Evolutionary conservation across 2,888 invertebrate species (phyloP).

Genomic region (Bursaphelenchus okinawaensis): DNA sequence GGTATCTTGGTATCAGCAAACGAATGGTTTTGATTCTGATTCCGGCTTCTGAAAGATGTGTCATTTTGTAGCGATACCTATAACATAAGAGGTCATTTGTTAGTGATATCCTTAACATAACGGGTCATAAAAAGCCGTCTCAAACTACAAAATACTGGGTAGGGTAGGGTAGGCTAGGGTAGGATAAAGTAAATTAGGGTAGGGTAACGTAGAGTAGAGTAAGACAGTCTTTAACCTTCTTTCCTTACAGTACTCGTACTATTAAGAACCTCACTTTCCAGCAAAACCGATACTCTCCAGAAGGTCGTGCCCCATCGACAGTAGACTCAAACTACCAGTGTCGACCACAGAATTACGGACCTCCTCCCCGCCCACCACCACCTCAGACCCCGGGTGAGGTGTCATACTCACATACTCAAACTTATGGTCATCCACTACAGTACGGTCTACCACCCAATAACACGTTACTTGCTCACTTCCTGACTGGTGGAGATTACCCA

Average conservation of each 20-base stretch:
- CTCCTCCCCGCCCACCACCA: slow-evolving; percentile 5
- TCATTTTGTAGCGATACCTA: no score
- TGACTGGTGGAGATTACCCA: slow-evolving; percentile 27
- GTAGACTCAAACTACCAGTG: slow-evolving; percentile 34
- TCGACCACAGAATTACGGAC: slow-evolving; percentile 11
- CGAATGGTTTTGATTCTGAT: neutral
- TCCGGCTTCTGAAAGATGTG: neutral
- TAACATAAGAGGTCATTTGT: no score
- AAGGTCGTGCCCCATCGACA: slow-evolving; percentile 44
- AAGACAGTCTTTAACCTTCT: no score
- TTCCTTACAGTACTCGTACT: no score
- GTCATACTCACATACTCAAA: slow-evolving; percentile 14
- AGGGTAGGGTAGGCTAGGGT: no score
- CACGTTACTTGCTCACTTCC: slow-evolving; percentile 26
- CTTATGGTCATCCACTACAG: slow-evolving; percentile 19
- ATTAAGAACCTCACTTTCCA: no score
- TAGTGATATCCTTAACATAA: no score
- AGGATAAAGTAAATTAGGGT: no score
- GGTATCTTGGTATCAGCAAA: slow-evolving; percentile 48
- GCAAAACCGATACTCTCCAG: slow-evolving; percentile 37
- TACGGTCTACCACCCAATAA: slow-evolving; percentile 31
- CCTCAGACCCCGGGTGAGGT: slow-evolving; percentile 18
- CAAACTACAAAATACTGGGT: no score
- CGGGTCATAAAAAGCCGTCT: no score
- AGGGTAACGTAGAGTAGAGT: no score